Evolutionary conservation across 2,888 invertebrate species (phyloP), one percentile per base, ranked within the genome.

Genomic region (Endotricha flammealis): DNA sequence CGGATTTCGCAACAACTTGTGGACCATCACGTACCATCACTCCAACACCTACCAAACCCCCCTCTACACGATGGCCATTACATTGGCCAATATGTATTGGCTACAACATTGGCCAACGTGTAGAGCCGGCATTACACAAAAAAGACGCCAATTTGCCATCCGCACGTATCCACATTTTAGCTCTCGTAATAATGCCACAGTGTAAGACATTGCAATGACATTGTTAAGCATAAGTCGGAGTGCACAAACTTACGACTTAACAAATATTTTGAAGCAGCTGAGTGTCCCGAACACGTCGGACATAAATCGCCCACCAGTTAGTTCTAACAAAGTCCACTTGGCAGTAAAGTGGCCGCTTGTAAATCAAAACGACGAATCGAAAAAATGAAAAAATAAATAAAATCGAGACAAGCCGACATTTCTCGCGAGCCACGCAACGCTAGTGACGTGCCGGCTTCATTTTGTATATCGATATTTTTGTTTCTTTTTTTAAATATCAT

Each of bases 231-330:
- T 38, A 28, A 28, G 14, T n/a, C 17, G 34, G 14, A 40, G 65
- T 47, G 59, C n/a, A n/a, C n/a, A n/a, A n/a, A n/a, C n/a, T 76
- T 75, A 78, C 69, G 73, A 70, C 70, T 67, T 65, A 66, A 73
- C 68, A 71, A 80, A 82, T 74, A 77, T 82, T 80, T 77, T 68
- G 73, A 75, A 65, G 71, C 67, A 60, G 57, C 64, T 63, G 63
- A 71, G 75, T 79, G 78, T 76, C 69, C 65, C 48, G 57, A 62
- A 20, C 4, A 60, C 64, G 60, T 47, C 56, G 53, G 54, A 62
- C 82, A 80, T 86, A 85, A 85, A 86, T 83, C 75, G 67, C 71
- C 57, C 49, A 60, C 76, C 75, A 72, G 80, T 83, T 83, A 81
- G 75, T 64, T 66, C 70, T 75, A 77, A 85, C 81, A 85, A 85